Conservation (phyloP, 2,888 invertebrate genomes). For the Epistrophe eligans region DNA sequence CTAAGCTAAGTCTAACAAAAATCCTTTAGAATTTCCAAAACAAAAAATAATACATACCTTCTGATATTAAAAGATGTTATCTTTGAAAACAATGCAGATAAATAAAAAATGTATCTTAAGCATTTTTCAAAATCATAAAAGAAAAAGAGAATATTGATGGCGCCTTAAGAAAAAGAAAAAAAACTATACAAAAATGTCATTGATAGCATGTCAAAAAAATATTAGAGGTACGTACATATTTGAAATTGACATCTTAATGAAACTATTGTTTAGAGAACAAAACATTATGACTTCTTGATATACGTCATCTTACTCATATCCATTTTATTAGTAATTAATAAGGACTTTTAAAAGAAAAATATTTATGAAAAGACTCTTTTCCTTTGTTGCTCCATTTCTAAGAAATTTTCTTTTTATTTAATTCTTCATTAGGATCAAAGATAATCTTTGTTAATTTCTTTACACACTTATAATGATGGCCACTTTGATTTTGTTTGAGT, state of each 20-base stretch:
- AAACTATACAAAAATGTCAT: not conserved
- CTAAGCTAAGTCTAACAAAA: not conserved
- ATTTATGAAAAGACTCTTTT: too few relatives aligned
- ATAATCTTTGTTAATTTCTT: too few relatives aligned
- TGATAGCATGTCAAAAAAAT: not conserved
- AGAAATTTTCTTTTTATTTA: too few relatives aligned
- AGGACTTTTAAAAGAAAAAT: not conserved
- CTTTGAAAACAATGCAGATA: not conserved
- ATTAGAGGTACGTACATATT: not conserved
- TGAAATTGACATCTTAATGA: not conserved
- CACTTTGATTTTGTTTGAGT: too few relatives aligned
- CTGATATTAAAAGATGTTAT: too few relatives aligned
- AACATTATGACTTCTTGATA: not conserved
- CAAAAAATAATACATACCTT: not conserved
- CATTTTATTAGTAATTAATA: not conserved
- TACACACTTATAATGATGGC: too few relatives aligned
- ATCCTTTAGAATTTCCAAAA: not conserved
- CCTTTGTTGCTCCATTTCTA: too few relatives aligned
- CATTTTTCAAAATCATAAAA: not conserved
- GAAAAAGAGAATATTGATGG: not conserved
- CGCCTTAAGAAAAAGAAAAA: not conserved
- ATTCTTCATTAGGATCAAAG: too few relatives aligned
- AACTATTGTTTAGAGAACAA: not conserved
- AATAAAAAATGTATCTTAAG: not conserved
- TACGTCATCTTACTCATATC: too few relatives aligned